Conservation (phyloP, 2,888 invertebrate genomes). For the Protophormia terraenovae region DNA sequence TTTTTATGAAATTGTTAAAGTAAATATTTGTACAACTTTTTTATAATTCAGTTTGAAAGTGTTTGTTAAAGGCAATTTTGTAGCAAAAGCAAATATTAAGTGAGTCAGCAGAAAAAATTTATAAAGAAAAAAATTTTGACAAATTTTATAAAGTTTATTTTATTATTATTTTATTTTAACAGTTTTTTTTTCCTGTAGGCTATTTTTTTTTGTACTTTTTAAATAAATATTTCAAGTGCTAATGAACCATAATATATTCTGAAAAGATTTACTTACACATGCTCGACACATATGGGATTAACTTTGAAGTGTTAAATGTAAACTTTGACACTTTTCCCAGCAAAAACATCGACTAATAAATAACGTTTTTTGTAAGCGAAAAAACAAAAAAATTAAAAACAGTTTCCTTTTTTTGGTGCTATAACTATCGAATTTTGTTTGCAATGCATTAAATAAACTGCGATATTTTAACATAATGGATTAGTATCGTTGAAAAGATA, state of each 20-base stretch:
- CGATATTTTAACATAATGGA: too few species aligned
- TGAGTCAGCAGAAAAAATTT: neutral
- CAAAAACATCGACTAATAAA: too few species aligned
- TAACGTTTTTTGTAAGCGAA: too few species aligned
- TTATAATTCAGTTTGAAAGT: conserved; percentile 18
- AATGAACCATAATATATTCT: conserved; percentile 70
- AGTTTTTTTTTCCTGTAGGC: neutral
- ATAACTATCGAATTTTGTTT: too few species aligned
- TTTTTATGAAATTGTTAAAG: conserved; percentile 19
- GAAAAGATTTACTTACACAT: neutral
- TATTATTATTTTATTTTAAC: neutral
- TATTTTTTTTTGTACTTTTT: conserved; percentile 16
- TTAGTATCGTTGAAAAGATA: too few species aligned
- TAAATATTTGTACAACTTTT: conserved; percentile 37
- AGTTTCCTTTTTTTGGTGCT: too few species aligned
- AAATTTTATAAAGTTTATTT: conserved; percentile 4
- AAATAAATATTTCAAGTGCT: conserved; percentile 66
- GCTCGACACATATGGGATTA: neutral
- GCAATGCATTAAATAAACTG: too few species aligned
- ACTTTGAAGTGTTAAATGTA: neutral
- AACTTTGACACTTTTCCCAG: neutral
- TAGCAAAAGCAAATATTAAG: neutral
- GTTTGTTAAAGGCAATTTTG: conserved; percentile 12
- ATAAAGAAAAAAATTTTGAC: neutral
- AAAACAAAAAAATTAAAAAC: neutral